phyloP scores from a whole-genome alignment of 1,140 invertebrate species.

The Ctenoplectra terminalis region DNA sequence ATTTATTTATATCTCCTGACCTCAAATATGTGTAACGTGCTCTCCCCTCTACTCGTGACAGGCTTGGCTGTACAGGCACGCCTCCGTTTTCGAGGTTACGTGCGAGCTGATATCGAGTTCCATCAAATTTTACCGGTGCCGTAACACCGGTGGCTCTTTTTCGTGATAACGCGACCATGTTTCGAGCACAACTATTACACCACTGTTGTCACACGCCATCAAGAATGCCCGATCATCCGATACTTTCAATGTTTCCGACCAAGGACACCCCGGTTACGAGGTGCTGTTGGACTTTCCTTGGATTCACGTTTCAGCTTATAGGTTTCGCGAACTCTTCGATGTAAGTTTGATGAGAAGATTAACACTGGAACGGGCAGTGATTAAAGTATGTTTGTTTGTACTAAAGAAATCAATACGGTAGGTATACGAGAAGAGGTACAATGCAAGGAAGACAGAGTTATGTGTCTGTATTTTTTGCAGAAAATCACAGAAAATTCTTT shows the following conservation, averaged over 20 bases:
- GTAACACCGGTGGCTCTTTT: constrained; percentile 33
- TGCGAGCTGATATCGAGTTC: constrained; percentile 53
- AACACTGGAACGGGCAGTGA: no score
- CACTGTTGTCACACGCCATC: background rate
- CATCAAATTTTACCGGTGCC: constrained; percentile 55
- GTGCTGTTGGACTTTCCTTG: background rate
- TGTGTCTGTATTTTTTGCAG: no score
- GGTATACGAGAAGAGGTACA: no score
- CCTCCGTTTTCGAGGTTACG: constrained; percentile 71
- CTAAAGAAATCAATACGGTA: no score
- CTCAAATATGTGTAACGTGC: constrained; percentile 76
- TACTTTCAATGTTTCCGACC: background rate
- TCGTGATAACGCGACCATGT: constrained; percentile 10
- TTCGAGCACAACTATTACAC: background rate
- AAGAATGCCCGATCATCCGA: background rate
- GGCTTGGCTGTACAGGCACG: constrained; percentile 58
- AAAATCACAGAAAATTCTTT: no score
- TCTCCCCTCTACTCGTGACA: constrained; percentile 59
- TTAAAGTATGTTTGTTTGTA: no score
- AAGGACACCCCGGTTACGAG: background rate
- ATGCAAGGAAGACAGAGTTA: no score
- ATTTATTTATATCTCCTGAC: constrained; percentile 80
- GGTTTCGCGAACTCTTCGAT: no score
- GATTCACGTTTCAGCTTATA: background rate
- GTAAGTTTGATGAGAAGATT: no score